These are phyloP conservation scores for Ceratosolen fusciceps DNA, from an alignment of 1,140 invertebrate species.

Conservation along the genomic window DNA sequence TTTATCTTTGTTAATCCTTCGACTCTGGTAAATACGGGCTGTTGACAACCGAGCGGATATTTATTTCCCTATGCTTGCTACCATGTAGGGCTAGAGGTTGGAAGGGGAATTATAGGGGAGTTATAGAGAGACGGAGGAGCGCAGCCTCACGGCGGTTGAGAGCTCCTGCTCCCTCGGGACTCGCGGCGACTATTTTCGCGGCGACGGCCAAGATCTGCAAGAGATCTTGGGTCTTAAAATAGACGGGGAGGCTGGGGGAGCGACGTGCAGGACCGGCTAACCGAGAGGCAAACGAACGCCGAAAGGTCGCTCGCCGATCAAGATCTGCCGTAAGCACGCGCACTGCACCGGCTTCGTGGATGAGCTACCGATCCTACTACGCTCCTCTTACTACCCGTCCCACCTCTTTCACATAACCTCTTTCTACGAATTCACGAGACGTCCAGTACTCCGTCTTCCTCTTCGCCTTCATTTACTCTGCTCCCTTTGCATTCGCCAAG, in stretches of 20 bases:
- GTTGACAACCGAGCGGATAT: too few species aligned
- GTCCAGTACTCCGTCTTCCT: too few species aligned
- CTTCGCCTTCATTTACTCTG: too few species aligned
- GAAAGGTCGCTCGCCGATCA: conserved; percentile 6
- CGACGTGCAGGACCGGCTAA: neutral
- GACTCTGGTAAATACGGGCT: too few species aligned
- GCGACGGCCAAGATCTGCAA: conserved; percentile 10
- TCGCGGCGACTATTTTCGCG: conserved; percentile 38
- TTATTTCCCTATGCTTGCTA: neutral
- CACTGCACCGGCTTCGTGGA: neutral
- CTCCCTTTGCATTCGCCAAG: too few species aligned
- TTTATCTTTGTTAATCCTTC: too few species aligned
- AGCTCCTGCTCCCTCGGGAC: conserved; percentile 25
- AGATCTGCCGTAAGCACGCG: neutral
- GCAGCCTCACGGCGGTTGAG: neutral
- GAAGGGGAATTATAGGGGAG: too few species aligned
- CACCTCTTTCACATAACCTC: too few species aligned
- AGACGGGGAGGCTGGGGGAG: neutral
- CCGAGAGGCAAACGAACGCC: neutral
- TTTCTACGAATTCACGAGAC: too few species aligned
- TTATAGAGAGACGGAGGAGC: too few species aligned
- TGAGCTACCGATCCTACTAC: neutral
- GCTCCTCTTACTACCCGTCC: neutral
- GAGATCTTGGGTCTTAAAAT: conserved; percentile 30
- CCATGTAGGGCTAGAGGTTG: neutral